These are phyloP conservation scores for Leptobrachium leishanense DNA, from an alignment of 2,113 vertebrate genomes.

Conservation along the genomic window DNA sequence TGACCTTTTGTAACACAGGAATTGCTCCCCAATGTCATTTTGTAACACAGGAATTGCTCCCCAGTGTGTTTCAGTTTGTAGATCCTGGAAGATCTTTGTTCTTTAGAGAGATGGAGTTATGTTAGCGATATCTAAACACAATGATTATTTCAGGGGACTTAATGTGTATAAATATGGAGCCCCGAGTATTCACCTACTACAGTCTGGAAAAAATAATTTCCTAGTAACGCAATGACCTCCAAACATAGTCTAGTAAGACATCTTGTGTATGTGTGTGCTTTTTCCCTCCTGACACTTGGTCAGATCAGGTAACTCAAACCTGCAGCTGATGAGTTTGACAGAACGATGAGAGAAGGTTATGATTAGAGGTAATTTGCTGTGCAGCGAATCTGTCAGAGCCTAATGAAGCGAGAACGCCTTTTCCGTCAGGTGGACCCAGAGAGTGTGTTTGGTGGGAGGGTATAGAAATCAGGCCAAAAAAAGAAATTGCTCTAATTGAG, in stretches of 20 bases:
- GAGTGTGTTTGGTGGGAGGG: conserved; percentile 59
- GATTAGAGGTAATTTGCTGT: conserved; percentile 71
- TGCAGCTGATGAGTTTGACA: conserved; percentile 31
- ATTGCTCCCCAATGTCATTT: too few relatives aligned
- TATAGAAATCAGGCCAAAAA: conserved; percentile 60
- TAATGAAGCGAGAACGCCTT: conserved; percentile 73
- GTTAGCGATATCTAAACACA: too few relatives aligned
- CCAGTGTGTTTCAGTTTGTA: too few relatives aligned
- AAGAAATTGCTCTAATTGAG: conserved; percentile 66
- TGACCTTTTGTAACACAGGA: too few relatives aligned
- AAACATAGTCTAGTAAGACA: conserved; percentile 22
- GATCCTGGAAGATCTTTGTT: too few relatives aligned
- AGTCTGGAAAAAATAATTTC: too few relatives aligned
- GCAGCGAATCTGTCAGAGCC: conserved; percentile 64
- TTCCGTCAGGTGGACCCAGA: conserved; percentile 69
- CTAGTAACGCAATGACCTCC: conserved; percentile 1
- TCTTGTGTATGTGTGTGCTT: not conserved
- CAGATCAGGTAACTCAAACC: conserved; percentile 19
- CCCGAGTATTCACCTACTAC: too few relatives aligned
- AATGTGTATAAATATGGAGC: too few relatives aligned
- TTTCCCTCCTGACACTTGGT: conserved; percentile 19
- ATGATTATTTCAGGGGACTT: too few relatives aligned
- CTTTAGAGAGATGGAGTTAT: too few relatives aligned
- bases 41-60: too few relatives aligned
- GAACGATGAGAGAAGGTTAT: conserved; percentile 60